phyloP scores from a whole-genome alignment of 2,113 vertebrate genomes.

The Oryzias woworae region DNA sequence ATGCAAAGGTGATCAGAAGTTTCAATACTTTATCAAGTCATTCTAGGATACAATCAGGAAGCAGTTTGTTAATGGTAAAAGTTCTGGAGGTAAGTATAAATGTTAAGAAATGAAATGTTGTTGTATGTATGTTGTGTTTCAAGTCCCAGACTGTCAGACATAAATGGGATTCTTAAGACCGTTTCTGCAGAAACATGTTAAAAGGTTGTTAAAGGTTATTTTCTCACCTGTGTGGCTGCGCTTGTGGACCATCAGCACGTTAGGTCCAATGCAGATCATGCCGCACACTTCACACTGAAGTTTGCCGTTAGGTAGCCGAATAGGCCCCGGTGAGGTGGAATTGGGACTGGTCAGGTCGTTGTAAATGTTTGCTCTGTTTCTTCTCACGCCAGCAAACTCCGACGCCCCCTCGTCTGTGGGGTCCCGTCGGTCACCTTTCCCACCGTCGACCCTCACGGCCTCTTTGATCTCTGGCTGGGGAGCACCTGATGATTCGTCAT shows the following conservation, averaged over 20 bases:
- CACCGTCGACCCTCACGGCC: constrained; percentile 65
- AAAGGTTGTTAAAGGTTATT: not conserved
- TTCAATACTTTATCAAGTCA: too few relatives aligned
- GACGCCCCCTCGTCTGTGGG: constrained; percentile 73
- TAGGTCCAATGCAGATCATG: constrained; percentile 96
- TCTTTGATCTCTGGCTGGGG: constrained; percentile 79
- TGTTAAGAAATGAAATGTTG: too few relatives aligned
- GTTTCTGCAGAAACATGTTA: not conserved
- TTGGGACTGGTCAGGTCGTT: constrained; percentile 82
- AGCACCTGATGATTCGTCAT: constrained; percentile 85
- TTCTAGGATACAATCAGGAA: too few relatives aligned
- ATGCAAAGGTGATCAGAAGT: too few relatives aligned
- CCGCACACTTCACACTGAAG: constrained; percentile 95
- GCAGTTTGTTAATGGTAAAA: too few relatives aligned
- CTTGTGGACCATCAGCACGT: constrained; percentile 98
- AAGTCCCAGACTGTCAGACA: too few relatives aligned
- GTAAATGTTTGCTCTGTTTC: constrained; percentile 80
- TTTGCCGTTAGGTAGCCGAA: constrained; percentile 92
- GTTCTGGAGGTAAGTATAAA: too few relatives aligned
- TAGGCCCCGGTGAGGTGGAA: constrained; percentile 85
- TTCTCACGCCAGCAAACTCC: constrained; percentile 66
- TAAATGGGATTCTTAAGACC: too few relatives aligned
- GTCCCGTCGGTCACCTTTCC: constrained; percentile 77
- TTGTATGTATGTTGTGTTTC: too few relatives aligned
- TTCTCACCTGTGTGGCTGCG: constrained; percentile 94